Conservation (phyloP, 2,888 invertebrate species). For the Euphydryas editha region DNA sequence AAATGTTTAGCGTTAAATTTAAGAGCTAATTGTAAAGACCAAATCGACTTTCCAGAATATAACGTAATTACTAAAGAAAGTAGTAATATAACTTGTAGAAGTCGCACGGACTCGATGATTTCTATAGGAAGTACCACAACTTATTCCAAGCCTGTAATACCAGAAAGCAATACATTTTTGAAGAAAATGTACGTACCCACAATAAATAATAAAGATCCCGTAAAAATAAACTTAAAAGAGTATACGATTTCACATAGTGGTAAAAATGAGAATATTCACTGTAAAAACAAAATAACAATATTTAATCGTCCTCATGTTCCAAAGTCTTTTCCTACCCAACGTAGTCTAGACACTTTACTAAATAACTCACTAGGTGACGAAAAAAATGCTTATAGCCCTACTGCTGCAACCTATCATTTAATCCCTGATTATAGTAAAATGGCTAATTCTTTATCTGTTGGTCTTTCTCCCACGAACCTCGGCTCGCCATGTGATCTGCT, state of each 20-base stretch:
- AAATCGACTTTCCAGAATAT: slow-evolving; percentile 10
- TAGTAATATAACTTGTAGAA: slow-evolving; percentile 20
- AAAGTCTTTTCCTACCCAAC: slow-evolving; percentile 12
- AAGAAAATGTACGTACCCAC: slow-evolving; percentile 58
- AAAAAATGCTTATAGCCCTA: slow-evolving; percentile 28
- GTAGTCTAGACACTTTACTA: slow-evolving; percentile 22
- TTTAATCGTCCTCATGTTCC: slow-evolving; percentile 5
- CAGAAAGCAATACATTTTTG: slow-evolving; percentile 56
- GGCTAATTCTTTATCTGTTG: slow-evolving; percentile 84
- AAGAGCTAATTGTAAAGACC: slow-evolving; percentile 56
- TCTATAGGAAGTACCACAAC: slow-evolving; percentile 18
- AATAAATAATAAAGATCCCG: slow-evolving; percentile 15
- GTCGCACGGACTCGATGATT: slow-evolving; percentile 21
- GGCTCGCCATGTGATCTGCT: slow-evolving; percentile 77
- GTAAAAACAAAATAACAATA: slow-evolving; percentile 23
- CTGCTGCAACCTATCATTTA: slow-evolving; percentile 54
- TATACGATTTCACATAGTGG: not conserved
- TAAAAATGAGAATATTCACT: not conserved
- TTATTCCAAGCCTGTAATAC: slow-evolving; percentile 45
- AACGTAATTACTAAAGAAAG: slow-evolving; percentile 36
- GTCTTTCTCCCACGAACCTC: slow-evolving; percentile 82
- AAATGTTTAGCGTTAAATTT: slow-evolving; percentile 65
- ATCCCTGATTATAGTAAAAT: slow-evolving; percentile 74
- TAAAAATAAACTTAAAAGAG: slow-evolving; percentile 40
- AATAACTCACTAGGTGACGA: slow-evolving; percentile 19